These are phyloP conservation scores for Caenorhabditis brenneri DNA, from an alignment of 1,140 invertebrate genomes.

Conservation along the genomic window DNA sequence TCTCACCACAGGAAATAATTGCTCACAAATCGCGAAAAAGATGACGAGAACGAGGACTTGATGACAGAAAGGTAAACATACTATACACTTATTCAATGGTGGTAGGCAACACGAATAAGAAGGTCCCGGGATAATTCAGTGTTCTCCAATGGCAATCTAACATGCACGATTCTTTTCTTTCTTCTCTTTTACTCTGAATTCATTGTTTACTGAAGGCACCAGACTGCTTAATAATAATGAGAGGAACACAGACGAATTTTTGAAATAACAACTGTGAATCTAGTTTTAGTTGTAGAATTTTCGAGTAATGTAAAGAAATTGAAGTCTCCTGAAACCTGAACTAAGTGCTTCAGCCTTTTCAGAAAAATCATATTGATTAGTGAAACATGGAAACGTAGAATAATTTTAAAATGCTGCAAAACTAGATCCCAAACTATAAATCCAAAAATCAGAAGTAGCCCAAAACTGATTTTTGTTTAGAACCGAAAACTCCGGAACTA, in stretches of 20 bases:
- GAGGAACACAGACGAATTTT: neutral
- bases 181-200: neutral
- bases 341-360: too few relatives aligned
- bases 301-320: too few relatives aligned
- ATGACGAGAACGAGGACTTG: neutral
- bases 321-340: too few relatives aligned
- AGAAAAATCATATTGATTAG: too few relatives aligned
- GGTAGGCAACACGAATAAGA: neutral
- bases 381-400: too few relatives aligned
- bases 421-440: too few relatives aligned
- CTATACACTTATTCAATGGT: constrained; percentile 19
- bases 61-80: constrained; percentile 35
- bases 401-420: too few relatives aligned
- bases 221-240: neutral
- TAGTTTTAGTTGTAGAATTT: too few relatives aligned
- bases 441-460: too few relatives aligned
- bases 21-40: constrained; percentile 29
- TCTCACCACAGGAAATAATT: constrained; percentile 26
- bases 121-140: neutral
- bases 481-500: neutral
- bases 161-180: neutral
- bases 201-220: neutral
- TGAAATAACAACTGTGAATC: too few relatives aligned
- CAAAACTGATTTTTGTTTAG: neutral
- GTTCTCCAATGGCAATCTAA: neutral